A percentile compares a stretch with the other conserved stretches of the same genome.
Conservation (phyloP, 1,140 invertebrate species). For the Apis mellifera region DNA sequence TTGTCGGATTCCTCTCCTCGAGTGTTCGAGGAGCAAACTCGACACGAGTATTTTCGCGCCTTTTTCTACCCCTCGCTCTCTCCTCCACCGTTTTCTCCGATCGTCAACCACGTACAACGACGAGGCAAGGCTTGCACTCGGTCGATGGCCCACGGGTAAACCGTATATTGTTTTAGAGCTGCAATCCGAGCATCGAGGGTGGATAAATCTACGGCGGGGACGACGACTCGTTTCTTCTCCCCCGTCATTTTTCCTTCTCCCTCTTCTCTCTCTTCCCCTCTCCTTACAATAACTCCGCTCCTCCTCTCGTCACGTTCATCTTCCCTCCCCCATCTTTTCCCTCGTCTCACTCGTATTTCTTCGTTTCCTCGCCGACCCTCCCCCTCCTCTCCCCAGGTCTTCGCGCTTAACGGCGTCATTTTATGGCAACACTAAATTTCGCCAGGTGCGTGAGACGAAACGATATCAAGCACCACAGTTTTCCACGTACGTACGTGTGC, state of each 20-base stretch:
- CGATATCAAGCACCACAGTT: constrained; percentile 54
- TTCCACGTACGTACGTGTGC: not conserved
- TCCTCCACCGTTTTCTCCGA: not conserved
- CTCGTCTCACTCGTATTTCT: not conserved
- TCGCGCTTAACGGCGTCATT: constrained; percentile 23
- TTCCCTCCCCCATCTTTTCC: not conserved
- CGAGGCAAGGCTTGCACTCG: constrained; percentile 7
- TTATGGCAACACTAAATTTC: constrained; percentile 60
- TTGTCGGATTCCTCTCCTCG: not conserved
- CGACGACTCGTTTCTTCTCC: not conserved
- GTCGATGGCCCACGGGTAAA: constrained; percentile 11
- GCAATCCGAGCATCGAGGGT: constrained; percentile 4
- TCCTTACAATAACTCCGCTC: not conserved
- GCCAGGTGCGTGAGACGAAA: constrained; percentile 53
- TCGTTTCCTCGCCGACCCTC: not conserved
- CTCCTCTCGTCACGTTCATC: too few relatives aligned
- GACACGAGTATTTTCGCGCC: not conserved
- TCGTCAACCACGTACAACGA: not conserved
- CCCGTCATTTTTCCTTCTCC: not conserved
- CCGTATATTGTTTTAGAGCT: constrained; percentile 10
- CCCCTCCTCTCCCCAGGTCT: not conserved
- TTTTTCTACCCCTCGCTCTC: not conserved
- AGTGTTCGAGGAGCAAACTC: not conserved
- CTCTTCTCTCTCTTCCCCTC: not conserved
- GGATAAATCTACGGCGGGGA: constrained; percentile 11